Conservation (phyloP, 2,797 vertebrate genomes). For the Fistularia commersonii region DNA sequence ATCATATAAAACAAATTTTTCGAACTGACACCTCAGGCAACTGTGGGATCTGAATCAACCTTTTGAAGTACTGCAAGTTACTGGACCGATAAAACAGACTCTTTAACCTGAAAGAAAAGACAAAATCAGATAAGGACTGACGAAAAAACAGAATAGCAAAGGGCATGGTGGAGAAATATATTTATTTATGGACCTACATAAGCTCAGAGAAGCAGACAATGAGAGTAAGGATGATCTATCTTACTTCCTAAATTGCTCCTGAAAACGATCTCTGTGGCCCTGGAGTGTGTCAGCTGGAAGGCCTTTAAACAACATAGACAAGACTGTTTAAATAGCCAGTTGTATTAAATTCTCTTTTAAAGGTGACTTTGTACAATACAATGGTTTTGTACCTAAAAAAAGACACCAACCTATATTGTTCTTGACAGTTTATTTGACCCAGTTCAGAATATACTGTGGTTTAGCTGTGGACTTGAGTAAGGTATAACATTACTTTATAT, state of each 20-base stretch:
- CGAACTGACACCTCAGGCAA: constrained; percentile 88
- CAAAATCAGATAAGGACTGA: neutral
- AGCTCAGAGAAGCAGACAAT: too few relatives aligned
- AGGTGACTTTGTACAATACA: too few relatives aligned
- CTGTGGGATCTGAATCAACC: constrained; percentile 96
- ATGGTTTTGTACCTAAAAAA: too few relatives aligned
- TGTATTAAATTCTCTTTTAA: too few relatives aligned
- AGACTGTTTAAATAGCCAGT: neutral
- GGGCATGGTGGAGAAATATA: too few relatives aligned
- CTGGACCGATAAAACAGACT: constrained; percentile 97
- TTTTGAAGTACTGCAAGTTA: constrained; percentile 98
- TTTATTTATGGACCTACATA: too few relatives aligned
- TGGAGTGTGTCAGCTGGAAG: constrained; percentile 95
- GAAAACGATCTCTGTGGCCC: constrained; percentile 96
- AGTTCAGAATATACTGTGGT: too few relatives aligned
- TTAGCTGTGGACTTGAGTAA: too few relatives aligned
- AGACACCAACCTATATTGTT: too few relatives aligned
- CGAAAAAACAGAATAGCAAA: neutral
- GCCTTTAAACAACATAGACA: constrained; percentile 72
- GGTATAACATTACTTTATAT: too few relatives aligned
- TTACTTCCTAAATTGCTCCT: constrained; percentile 97
- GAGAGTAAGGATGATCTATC: constrained; percentile 34
- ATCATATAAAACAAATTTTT: neutral
- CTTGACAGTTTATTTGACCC: too few relatives aligned
- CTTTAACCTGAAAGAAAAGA: constrained; percentile 82